Evolutionary conservation across 2,113 vertebrate genomes (phyloP), one percentile per base, ranked within the genome.

Genomic region (Entelurus aequoreus): DNA sequence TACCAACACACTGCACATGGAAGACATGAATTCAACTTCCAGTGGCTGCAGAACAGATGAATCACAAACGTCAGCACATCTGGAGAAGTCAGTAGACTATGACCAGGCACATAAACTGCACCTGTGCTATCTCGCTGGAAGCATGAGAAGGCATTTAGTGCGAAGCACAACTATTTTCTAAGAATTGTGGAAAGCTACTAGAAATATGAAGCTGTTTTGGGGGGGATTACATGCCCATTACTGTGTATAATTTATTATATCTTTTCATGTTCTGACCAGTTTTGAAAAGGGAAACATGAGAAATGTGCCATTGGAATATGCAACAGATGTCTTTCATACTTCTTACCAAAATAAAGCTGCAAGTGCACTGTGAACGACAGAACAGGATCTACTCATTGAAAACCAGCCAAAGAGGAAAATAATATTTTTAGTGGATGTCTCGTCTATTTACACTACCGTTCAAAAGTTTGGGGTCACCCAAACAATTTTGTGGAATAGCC

Each of bases 31-130:
- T 52, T 56, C 6, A 59, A 61, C 40, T 50, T 66, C 14, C 16
- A 19, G 47, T 52, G 48, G 40, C 68, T 53, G 68, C 54, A 60
- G 48, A 71, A n/a, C 62, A 77, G 61, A 73, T 66, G 71, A 79
- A 48, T 68, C 65, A 74, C 46, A 55, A 72, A 54, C 56, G 49
- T 8, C 19, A 21, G 47, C 66, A 59, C 78, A 80, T 82, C 71
- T 84, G 80, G 80, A 83, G 63, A 80, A 78, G 51, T 54, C 5
- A 65, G 55, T 50, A 63, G 28, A 66, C 37, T 48, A 28, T 28
- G 66, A 68, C 50, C 66, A 48, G 62, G 38, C 38, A 59, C 72
- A 74, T 63, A 71, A 74, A 72, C 61, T 64, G 56, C 74, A 84
- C 71, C 66, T 79, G 69, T 60, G 51, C 48, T 65, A 51, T 28